Evolutionary conservation across 1,140 invertebrate genomes (phyloP), one percentile per base, ranked within the genome.

Genomic region (Zaprionus capensis): DNA sequence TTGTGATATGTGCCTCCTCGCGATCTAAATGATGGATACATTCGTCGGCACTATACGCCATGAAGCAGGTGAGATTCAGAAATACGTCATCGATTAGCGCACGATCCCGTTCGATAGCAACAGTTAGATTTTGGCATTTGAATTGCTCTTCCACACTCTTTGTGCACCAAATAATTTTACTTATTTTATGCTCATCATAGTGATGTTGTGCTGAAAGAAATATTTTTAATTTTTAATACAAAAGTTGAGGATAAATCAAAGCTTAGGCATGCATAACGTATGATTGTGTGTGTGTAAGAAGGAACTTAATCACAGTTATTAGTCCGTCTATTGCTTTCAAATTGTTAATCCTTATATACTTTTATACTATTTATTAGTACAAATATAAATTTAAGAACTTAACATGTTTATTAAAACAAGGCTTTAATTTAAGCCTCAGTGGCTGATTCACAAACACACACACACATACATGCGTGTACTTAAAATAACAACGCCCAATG

Each of bases 1-100:
- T 95, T 12, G 98, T 97, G 36, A 99, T 93, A 55, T 99, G 97
- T 1, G 96, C 98, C 80, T 96, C 94, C 82, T 96, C 95, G 31
- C 95, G 93, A 92, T 97, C 96, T 28, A 98, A 93, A 83, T 95
- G 92, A 53, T 94, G 93, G 95, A 98, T 98, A 86, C 97, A 98
- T 90, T 97, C 96, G 88, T 97, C 96, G 85, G 96, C 96, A 72
- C 95, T 96, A 78, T 95, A 95, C 11, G 95, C 96, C 94, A 95
- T 88, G 24, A 94, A 92, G 85, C 96, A 97, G 15, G 94, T 91
- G 2, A 97, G 82, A 66, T 95, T 94, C 66, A 96, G 93, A 63
- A 94, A 95, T 61, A 94, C 93, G 46, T 93, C 92, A n/a, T 94
- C 94, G 85, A 97, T 96, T 9, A 94, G 80, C 2, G 93, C 93